Evolutionary conservation across 2,888 invertebrate genomes (phyloP).

Genomic region (Drosophila rellima): DNA sequence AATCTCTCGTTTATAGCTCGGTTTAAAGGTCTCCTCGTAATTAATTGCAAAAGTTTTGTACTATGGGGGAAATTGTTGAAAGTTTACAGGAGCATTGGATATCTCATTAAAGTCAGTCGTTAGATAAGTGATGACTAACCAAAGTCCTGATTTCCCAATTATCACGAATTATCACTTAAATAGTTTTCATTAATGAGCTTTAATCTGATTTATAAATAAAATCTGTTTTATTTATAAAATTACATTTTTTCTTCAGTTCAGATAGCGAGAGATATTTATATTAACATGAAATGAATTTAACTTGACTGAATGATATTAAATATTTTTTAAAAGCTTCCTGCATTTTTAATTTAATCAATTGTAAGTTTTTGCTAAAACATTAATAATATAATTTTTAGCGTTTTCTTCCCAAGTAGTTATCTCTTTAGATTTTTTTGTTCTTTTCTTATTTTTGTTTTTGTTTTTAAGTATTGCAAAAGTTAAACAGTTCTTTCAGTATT

Average conservation of each 20-base stretch:
- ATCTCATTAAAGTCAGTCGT: constrained; percentile 44
- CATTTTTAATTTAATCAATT: too few relatives aligned
- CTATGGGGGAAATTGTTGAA: constrained; percentile 51
- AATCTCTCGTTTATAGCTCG: constrained; percentile 19
- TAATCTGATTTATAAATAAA: constrained; percentile 3
- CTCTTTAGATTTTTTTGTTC: too few relatives aligned
- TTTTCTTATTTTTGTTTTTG: background rate
- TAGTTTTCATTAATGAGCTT: constrained; percentile 9
- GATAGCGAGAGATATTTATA: too few relatives aligned
- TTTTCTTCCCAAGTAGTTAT: too few relatives aligned
- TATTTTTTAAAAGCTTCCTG: too few relatives aligned
- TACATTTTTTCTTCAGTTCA: background rate
- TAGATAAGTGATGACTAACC: constrained; percentile 40
- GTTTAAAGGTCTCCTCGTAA: constrained; percentile 62
- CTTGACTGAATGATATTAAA: too few relatives aligned
- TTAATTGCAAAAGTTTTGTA: constrained; percentile 76
- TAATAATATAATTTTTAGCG: too few relatives aligned
- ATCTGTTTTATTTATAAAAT: background rate
- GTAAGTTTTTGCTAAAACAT: too few relatives aligned
- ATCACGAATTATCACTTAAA: constrained; percentile 29
- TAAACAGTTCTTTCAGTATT: background rate
- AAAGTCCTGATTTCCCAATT: constrained; percentile 47
- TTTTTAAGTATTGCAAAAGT: background rate
- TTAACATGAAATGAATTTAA: too few relatives aligned
- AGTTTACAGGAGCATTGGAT: constrained; percentile 50